These are phyloP conservation scores for Hiodon alosoides DNA, from an alignment of 2,113 vertebrate genomes.

Conservation along the genomic window DNA sequence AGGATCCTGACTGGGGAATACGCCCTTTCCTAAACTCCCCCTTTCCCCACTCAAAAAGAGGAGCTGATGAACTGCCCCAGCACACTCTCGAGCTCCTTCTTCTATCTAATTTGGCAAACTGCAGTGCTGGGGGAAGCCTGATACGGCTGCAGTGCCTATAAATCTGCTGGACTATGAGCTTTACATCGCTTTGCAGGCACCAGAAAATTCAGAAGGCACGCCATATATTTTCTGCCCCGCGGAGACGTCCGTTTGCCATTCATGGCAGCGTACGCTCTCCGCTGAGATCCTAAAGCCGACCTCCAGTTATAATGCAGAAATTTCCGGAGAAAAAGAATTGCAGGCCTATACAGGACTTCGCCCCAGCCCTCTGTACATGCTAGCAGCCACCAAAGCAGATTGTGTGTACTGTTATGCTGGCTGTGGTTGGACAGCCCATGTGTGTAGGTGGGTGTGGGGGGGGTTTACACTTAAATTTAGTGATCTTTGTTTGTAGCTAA, in stretches of 20 bases:
- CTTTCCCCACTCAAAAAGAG: no score
- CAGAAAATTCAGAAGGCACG: slow-evolving; percentile 1
- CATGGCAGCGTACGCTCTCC: neutral
- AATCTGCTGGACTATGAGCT: slow-evolving; percentile 15
- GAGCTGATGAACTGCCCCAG: neutral
- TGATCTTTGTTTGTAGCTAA: slow-evolving; percentile 6
- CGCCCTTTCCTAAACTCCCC: neutral
- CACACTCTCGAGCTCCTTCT: neutral
- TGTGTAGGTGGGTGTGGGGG: neutral
- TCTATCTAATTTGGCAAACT: neutral
- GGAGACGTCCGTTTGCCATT: neutral
- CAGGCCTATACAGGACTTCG: neutral
- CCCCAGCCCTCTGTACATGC: neutral
- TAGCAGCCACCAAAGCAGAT: neutral
- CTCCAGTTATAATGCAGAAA: neutral
- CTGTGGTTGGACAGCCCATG: neutral
- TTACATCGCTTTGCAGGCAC: neutral
- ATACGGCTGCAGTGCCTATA: neutral
- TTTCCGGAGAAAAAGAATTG: neutral
- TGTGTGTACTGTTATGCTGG: neutral
- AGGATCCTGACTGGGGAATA: neutral
- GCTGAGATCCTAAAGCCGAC: neutral
- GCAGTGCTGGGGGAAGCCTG: slow-evolving; percentile 1
- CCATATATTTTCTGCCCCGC: neutral
- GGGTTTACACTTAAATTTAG: neutral